phyloP scores from a whole-genome alignment of 37 sponge, comb jelly and placozoan genomes.

The Chondrilla cf. caribensis region DNA sequence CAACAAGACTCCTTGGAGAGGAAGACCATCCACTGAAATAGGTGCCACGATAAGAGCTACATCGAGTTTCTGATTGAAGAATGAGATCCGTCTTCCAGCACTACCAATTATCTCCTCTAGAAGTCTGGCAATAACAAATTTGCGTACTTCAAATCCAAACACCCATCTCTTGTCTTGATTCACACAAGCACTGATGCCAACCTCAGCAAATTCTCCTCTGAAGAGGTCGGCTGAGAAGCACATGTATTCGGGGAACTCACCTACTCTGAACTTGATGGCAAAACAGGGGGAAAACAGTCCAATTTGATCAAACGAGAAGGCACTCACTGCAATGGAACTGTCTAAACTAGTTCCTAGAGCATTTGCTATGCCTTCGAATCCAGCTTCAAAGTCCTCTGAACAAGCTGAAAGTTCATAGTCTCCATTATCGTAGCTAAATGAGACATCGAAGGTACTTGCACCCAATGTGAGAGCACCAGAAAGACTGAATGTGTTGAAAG shows the following conservation, averaged over 20 bases:
- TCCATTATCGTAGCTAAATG: not conserved
- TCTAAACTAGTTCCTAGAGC: not conserved
- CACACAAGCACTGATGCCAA: constrained; percentile 1
- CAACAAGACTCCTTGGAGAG: not conserved
- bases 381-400: not conserved
- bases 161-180: not conserved
- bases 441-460: not conserved
- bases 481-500: not conserved
- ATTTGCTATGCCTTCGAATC: not conserved
- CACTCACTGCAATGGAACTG: not conserved
- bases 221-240: constrained; percentile 16
- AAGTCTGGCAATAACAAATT: not conserved
- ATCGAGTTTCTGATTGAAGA: constrained; percentile 13
- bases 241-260: not conserved
- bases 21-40: not conserved
- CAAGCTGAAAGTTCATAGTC: not conserved
- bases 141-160: constrained; percentile 3
- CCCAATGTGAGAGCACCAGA: not conserved
- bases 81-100: not conserved
- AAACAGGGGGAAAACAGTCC: not conserved
- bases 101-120: not conserved
- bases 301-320: not conserved
- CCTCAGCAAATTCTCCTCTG: not conserved
- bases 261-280: not conserved
- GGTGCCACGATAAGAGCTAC: constrained; percentile 15